phyloP scores from a whole-genome alignment of 2,888 invertebrate species.

The Cordilura impudica region DNA sequence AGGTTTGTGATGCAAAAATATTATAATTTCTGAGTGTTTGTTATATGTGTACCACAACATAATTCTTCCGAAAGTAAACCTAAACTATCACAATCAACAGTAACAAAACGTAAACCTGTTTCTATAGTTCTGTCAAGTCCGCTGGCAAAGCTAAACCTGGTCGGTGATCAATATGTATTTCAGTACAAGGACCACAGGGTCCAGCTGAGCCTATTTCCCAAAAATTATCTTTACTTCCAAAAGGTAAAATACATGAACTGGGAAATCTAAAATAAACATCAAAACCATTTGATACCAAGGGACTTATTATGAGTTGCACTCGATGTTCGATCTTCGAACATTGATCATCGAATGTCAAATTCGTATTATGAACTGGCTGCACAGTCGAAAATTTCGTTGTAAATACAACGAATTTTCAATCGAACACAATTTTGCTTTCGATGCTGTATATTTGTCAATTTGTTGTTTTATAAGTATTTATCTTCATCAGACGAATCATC shows the following conservation, averaged over 20 bases:
- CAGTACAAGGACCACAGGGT: constrained; percentile 97
- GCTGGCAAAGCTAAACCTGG: constrained; percentile 77
- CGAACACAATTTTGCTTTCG: too few species aligned
- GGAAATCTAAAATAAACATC: constrained; percentile 80
- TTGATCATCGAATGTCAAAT: too few species aligned
- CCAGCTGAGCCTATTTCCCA: constrained; percentile 98
- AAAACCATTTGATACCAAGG: too few species aligned
- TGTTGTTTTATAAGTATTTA: too few species aligned
- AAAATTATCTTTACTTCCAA: constrained; percentile 91
- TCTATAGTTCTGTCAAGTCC: constrained; percentile 95
- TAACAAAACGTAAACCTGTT: constrained; percentile 83
- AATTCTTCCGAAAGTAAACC: constrained; percentile 82
- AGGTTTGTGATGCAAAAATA: constrained; percentile 83
- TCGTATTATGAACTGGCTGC: too few species aligned
- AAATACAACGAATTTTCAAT: too few species aligned
- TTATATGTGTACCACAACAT: constrained; percentile 91
- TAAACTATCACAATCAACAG: constrained; percentile 77
- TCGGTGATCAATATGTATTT: constrained; percentile 91
- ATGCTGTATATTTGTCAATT: too few species aligned
- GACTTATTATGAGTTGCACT: too few species aligned
- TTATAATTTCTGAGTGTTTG: constrained; percentile 81
- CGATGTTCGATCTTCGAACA: too few species aligned
- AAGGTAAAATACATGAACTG: constrained; percentile 85
- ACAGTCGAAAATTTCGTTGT: too few species aligned
- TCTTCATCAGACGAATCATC: too few species aligned